A percentile compares a stretch with the other conserved stretches of the same genome.
These are phyloP conservation scores for Drosophila austrosaltans DNA, from an alignment of 2,888 invertebrate species.

Conservation along the genomic window DNA sequence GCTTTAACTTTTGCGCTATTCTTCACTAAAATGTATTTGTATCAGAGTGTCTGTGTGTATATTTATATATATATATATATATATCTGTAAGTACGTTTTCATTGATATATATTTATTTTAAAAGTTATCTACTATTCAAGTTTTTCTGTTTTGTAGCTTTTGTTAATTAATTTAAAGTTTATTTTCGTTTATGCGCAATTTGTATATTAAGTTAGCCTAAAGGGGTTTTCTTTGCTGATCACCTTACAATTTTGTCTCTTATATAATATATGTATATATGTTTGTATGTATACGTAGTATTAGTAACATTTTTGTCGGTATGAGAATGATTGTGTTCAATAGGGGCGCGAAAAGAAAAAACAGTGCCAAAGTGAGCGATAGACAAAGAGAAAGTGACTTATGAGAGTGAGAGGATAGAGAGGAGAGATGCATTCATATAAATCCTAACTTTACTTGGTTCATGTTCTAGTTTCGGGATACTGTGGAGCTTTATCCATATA, in stretches of 20 bases:
- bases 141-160: conserved; percentile 11
- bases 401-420: background rate
- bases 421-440: background rate
- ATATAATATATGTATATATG: conserved; percentile 3
- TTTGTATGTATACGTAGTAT: conserved; percentile 25
- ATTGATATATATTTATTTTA: conserved; percentile 17
- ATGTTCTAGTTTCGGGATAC: background rate
- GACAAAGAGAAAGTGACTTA: background rate
- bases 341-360: background rate
- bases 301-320: conserved; percentile 16
- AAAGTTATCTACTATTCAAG: conserved; percentile 7
- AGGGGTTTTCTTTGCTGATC: conserved; percentile 6
- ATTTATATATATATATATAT: background rate
- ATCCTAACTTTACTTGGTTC: conserved; percentile 5
- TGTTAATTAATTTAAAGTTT: background rate
- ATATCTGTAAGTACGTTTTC: conserved; percentile 11
- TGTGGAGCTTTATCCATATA: background rate
- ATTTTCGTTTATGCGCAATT: conserved; percentile 6
- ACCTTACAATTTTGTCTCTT: conserved; percentile 13
- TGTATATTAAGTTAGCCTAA: conserved; percentile 18
- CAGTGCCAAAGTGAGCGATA: background rate
- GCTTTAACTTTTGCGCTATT: background rate
- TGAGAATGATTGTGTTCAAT: conserved; percentile 2
- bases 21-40: background rate
- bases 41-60: background rate